phyloP scores from a whole-genome alignment of 2,888 invertebrate genomes.

The Drosophila robusta region DNA sequence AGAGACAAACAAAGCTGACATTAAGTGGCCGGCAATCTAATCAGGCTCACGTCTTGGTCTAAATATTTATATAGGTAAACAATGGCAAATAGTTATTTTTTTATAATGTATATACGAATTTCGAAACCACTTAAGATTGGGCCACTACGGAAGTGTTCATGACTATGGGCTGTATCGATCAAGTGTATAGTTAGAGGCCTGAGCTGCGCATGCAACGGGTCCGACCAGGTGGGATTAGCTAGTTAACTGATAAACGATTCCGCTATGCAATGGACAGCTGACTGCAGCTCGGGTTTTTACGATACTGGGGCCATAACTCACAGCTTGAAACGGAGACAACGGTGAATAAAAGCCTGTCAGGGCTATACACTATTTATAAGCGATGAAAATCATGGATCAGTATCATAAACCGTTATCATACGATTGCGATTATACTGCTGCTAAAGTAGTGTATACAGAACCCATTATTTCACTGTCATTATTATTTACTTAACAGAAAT shows the following conservation, averaged over 20 bases:
- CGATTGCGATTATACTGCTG: neutral
- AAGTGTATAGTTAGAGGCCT: neutral
- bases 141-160: conserved; percentile 35
- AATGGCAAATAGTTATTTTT: conserved; percentile 33
- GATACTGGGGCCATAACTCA: conserved; percentile 26
- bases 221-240: conserved; percentile 28
- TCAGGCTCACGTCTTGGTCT: conserved; percentile 35
- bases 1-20: conserved; percentile 37
- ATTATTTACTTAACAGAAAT: neutral
- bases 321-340: conserved; percentile 18
- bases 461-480: neutral
- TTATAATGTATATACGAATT: neutral
- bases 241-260: conserved; percentile 23
- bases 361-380: conserved; percentile 3
- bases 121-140: conserved; percentile 28
- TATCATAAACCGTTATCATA: neutral
- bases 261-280: conserved; percentile 18
- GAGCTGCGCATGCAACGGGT: conserved; percentile 3
- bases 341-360: conserved; percentile 17
- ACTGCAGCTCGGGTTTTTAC: conserved; percentile 5
- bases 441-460: neutral
- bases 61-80: conserved; percentile 56
- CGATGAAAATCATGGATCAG: conserved; percentile 30
- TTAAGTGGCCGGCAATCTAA: conserved; percentile 56
- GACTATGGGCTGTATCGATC: neutral